phyloP scores from a whole-genome alignment of 1,140 invertebrate genomes.

The Bombus pyrosoma region DNA sequence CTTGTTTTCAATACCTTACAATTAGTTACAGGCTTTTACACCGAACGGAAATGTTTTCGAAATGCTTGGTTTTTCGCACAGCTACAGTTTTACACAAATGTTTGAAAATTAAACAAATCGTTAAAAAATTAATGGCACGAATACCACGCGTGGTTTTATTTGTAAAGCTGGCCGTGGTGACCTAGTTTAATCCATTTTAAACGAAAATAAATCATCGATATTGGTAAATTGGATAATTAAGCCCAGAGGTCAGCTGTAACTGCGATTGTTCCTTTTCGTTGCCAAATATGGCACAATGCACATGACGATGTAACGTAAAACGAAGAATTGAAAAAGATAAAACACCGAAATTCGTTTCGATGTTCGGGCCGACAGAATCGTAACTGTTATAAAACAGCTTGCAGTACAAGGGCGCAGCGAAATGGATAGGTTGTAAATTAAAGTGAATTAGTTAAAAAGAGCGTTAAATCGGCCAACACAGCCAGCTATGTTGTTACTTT shows the following conservation, averaged over 20 bases:
- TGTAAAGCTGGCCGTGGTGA: not conserved
- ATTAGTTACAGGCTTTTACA: not conserved
- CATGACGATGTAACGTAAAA: too few relatives aligned
- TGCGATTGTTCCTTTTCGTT: not conserved
- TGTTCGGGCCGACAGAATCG: not conserved
- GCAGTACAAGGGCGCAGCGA: not conserved
- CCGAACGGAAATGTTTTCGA: not conserved
- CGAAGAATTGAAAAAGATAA: not conserved
- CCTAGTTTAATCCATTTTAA: not conserved
- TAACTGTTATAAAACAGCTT: not conserved
- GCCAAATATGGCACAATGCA: not conserved
- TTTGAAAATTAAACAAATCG: not conserved
- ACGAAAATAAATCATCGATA: not conserved
- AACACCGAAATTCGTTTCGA: not conserved
- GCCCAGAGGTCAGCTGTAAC: not conserved
- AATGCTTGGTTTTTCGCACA: not conserved
- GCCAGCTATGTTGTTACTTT: slow-evolving; percentile 2
- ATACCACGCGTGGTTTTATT: not conserved
- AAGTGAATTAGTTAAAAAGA: slow-evolving; percentile 2
- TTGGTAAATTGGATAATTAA: not conserved
- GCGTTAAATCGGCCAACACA: slow-evolving; percentile 9
- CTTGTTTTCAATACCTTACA: not conserved
- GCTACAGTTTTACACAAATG: not conserved
- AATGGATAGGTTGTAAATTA: not conserved
- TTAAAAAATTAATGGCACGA: not conserved